Evolutionary conservation across 2,888 invertebrate species (phyloP).

Genomic region (Drosophila pseudotakahashii): DNA sequence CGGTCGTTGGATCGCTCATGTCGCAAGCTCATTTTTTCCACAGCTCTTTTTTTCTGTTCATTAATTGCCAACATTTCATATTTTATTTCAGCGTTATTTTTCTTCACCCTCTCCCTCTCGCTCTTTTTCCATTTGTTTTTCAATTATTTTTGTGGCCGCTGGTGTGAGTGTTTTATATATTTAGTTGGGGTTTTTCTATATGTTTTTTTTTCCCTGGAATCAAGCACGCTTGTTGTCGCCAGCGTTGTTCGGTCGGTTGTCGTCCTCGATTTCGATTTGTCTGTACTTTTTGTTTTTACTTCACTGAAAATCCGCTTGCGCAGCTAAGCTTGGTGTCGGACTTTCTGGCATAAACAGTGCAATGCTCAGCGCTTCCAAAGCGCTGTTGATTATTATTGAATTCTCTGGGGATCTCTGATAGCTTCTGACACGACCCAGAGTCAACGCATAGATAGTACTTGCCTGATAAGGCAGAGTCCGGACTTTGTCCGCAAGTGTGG

Average conservation of each 20-base stretch:
- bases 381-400: slow-evolving; percentile 38
- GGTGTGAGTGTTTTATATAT: slow-evolving; percentile 20
- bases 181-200: slow-evolving; percentile 29
- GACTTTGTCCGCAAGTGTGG: slow-evolving; percentile 50
- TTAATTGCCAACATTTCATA: slow-evolving; percentile 80
- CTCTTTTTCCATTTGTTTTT: slow-evolving; percentile 74
- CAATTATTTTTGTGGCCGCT: slow-evolving; percentile 72
- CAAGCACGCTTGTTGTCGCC: slow-evolving; percentile 78
- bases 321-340: slow-evolving; percentile 12
- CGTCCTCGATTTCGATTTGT: slow-evolving; percentile 9
- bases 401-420: slow-evolving; percentile 45
- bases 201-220: slow-evolving; percentile 62
- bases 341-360: slow-evolving; percentile 19
- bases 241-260: slow-evolving; percentile 49
- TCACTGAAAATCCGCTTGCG: slow-evolving; percentile 30
- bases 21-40: slow-evolving; percentile 41
- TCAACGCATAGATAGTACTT: background rate
- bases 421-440: slow-evolving; percentile 61
- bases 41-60: slow-evolving; percentile 41
- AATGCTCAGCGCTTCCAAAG: slow-evolving; percentile 43
- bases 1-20: slow-evolving; percentile 36
- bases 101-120: slow-evolving; percentile 19
- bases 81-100: slow-evolving; percentile 64
- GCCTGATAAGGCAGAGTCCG: slow-evolving; percentile 30
- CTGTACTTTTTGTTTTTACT: slow-evolving; percentile 50